phyloP scores from a whole-genome alignment of 1,140 invertebrate genomes.

The Pemphigus obesinymphae region DNA sequence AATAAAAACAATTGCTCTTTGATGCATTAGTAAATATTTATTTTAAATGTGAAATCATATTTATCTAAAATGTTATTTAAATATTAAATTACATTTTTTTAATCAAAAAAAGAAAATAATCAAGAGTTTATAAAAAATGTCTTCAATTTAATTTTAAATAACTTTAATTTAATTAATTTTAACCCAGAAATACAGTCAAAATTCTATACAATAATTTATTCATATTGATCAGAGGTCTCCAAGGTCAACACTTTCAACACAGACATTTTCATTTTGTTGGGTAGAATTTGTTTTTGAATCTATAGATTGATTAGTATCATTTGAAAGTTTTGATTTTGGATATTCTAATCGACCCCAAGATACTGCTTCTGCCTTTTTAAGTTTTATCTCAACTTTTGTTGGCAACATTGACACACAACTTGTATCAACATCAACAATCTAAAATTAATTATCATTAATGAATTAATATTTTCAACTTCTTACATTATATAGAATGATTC shows the following conservation, averaged over 20 bases:
- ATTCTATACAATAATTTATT: not conserved
- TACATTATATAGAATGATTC: too few species aligned
- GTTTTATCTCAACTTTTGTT: conserved; percentile 92
- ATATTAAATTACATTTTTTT: not conserved
- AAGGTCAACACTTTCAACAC: conserved; percentile 25
- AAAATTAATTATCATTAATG: conserved; percentile 43
- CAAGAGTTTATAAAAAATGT: not conserved
- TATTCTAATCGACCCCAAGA: conserved; percentile 76
- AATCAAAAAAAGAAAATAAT: not conserved
- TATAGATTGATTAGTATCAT: not conserved
- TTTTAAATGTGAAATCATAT: not conserved
- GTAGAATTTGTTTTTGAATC: not conserved
- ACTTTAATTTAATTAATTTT: not conserved
- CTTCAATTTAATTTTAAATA: too few species aligned
- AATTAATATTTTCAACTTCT: too few species aligned
- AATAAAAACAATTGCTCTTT: not conserved
- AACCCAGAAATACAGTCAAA: not conserved
- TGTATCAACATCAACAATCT: conserved; percentile 66
- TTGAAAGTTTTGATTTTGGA: conserved; percentile 50
- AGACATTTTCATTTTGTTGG: not conserved
- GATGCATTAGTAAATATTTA: not conserved
- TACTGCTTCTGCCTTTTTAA: conserved; percentile 79
- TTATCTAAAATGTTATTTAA: not conserved
- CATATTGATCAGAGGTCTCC: not conserved
- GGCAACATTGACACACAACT: conserved; percentile 74